These are phyloP conservation scores for Drosophila subobscura DNA, from an alignment of 1,140 invertebrate genomes.

Conservation along the genomic window DNA sequence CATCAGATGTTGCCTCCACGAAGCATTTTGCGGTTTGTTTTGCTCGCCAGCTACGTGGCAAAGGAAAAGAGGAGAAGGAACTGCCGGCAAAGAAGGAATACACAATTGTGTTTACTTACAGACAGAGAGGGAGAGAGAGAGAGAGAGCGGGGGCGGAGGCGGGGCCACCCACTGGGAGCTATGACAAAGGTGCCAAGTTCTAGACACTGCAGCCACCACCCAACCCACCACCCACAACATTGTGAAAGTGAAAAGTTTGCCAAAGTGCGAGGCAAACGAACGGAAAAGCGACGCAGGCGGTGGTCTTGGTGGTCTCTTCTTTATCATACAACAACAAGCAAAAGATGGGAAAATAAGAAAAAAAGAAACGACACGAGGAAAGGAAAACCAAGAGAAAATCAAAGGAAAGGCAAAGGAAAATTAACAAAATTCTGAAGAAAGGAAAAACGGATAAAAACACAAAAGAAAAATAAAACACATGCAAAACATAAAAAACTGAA, in stretches of 20 bases:
- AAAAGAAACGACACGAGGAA: background rate
- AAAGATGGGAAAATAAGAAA: slow-evolving; percentile 16
- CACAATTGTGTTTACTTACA: slow-evolving; percentile 31
- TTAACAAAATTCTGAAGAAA: background rate
- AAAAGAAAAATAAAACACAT: slow-evolving; percentile 16
- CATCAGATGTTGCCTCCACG: slow-evolving; percentile 41
- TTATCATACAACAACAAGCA: slow-evolving; percentile 33
- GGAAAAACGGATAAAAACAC: slow-evolving; percentile 12
- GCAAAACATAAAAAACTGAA: too few relatives aligned
- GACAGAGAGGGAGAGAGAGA: slow-evolving; percentile 3
- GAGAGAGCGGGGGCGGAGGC: background rate
- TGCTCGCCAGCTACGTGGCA: slow-evolving; percentile 68
- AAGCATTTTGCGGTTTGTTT: slow-evolving; percentile 75
- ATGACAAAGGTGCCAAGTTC: slow-evolving; percentile 73
- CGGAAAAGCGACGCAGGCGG: slow-evolving; percentile 5
- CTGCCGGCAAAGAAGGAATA: slow-evolving; percentile 16
- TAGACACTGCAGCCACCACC: slow-evolving; percentile 22
- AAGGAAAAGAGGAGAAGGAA: slow-evolving; percentile 8
- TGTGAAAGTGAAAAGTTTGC: slow-evolving; percentile 82
- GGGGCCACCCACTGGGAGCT: slow-evolving; percentile 9
- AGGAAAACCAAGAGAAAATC: background rate
- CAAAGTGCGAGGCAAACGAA: slow-evolving; percentile 65
- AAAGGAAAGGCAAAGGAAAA: background rate
- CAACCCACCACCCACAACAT: background rate
- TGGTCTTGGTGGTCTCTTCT: too few relatives aligned